Conservation (phyloP, 92 coral and sea anemone genomes). For the Ricordea florida region DNA sequence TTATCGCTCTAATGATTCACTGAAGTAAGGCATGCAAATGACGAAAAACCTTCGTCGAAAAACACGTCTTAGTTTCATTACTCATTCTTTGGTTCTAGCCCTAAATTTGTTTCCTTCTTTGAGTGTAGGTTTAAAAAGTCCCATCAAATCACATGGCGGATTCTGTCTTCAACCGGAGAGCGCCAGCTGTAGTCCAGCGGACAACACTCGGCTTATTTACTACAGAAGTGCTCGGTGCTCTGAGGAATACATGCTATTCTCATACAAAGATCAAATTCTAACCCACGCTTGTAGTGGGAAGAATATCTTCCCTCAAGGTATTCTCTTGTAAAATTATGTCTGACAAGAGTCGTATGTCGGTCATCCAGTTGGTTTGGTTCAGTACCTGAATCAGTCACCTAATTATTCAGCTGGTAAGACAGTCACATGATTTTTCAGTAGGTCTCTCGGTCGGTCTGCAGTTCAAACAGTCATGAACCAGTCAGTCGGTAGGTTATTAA, state of each 20-base stretch:
- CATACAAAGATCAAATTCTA: constrained; percentile 6
- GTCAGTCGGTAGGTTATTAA: too few relatives aligned
- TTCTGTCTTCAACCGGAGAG: constrained; percentile 23
- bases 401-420: not conserved
- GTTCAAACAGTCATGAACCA: too few relatives aligned
- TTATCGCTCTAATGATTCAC: too few relatives aligned
- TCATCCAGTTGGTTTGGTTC: too few relatives aligned
- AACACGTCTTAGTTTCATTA: not conserved
- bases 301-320: constrained; percentile 18
- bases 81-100: not conserved
- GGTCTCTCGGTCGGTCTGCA: too few relatives aligned
- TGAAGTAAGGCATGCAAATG: too few relatives aligned
- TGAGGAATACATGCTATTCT: constrained; percentile 9
- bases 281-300: constrained; percentile 14
- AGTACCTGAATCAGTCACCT: not conserved
- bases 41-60: too few relatives aligned
- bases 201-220: constrained; percentile 10
- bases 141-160: not conserved
- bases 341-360: too few relatives aligned
- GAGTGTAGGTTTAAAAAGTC: not conserved
- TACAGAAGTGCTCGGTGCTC: not conserved
- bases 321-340: too few relatives aligned
- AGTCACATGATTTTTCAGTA: not conserved
- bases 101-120: not conserved
- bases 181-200: constrained; percentile 1